Conservation (phyloP, 2,888 invertebrate species). For the Hedya salicella region DNA sequence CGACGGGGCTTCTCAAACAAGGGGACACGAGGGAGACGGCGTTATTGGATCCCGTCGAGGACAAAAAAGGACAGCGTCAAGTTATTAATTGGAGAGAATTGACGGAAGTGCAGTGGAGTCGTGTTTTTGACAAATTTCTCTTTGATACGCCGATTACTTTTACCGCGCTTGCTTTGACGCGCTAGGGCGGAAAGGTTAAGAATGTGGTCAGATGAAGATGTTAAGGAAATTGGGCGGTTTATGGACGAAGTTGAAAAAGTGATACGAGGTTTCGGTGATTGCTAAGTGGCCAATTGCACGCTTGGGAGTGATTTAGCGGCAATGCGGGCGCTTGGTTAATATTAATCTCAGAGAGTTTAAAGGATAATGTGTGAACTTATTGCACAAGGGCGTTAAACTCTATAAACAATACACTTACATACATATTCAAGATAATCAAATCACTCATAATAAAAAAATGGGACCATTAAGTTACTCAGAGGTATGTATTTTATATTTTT, state of each 20-base stretch:
- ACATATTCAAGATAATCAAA: too few relatives aligned
- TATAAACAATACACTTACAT: not conserved
- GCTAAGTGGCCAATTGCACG: slow-evolving; percentile 29
- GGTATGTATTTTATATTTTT: too few relatives aligned
- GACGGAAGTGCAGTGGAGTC: slow-evolving; percentile 80
- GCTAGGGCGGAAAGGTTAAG: slow-evolving; percentile 66
- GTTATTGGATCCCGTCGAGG: slow-evolving; percentile 49
- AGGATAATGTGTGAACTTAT: slow-evolving; percentile 19
- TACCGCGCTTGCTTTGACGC: slow-evolving; percentile 73
- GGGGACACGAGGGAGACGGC: slow-evolving; percentile 69
- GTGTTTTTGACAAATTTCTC: slow-evolving; percentile 85
- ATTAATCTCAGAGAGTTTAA: slow-evolving; percentile 18
- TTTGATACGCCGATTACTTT: slow-evolving; percentile 84
- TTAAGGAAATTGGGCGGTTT: slow-evolving; percentile 30
- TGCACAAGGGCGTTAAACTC: slow-evolving; percentile 3
- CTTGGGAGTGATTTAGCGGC: slow-evolving; percentile 34
- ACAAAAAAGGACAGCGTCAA: slow-evolving; percentile 59
- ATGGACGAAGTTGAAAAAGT: slow-evolving; percentile 37
- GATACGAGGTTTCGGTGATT: slow-evolving; percentile 26
- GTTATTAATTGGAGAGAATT: slow-evolving; percentile 84
- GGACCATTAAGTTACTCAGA: too few relatives aligned
- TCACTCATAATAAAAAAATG: too few relatives aligned
- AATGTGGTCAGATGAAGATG: slow-evolving; percentile 39
- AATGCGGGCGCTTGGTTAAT: slow-evolving; percentile 5
- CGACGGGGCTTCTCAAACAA: slow-evolving; percentile 83